Base-by-base conservation (phyloP, 2,888 invertebrate species). In the Pseudococcus jackbeardsleyi region DNA sequence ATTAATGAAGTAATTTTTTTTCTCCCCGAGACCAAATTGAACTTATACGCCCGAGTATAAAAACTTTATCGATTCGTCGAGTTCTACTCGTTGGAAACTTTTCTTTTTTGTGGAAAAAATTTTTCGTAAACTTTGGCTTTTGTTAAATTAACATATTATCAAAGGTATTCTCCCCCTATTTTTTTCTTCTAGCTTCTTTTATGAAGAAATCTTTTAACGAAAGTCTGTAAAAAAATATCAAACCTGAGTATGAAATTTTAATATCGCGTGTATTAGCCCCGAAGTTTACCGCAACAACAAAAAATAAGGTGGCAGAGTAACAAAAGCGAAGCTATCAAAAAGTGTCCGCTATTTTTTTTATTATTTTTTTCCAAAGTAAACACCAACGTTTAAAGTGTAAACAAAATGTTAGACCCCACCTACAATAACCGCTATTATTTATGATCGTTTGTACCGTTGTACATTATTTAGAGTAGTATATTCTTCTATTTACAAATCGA, bases 391-490 rank as follows among this genome's bases (percentile, higher is more conserved):
- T 85, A 48, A 59, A 85, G 59, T 85, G 85, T 85, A 85, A 85
- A 85, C 59, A 85, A 85, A 85, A 85, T 48, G 59, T 85, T 85
- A 59, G 33, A 85, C 85, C 85, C 85, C 59, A 59, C 59, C 85
- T 85, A 54, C 59, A 48, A 85, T 85, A 85, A 85, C 59, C 85
- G 50, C 59, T 85, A 85, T 85, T 85, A 85, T 85, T 85, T 85
- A 85, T 59, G 85, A 85, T 85, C 54, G 59, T 85, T 85, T 85
- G 85, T 85, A 85, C 59, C 59, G 50, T 85, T 85, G 85, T 59
- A 85, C 85, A 54, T 59, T 50, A 85, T 85, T 85, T 50, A 50
- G 54, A 33, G 59, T 59, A 33, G 50, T 85, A 54, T 50, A 85
- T 59, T 85, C 50, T 85, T 54, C 54, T 85, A 85, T 85, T 85